phyloP scores from a whole-genome alignment of 2,113 vertebrate species.

The Mirza zaza region DNA sequence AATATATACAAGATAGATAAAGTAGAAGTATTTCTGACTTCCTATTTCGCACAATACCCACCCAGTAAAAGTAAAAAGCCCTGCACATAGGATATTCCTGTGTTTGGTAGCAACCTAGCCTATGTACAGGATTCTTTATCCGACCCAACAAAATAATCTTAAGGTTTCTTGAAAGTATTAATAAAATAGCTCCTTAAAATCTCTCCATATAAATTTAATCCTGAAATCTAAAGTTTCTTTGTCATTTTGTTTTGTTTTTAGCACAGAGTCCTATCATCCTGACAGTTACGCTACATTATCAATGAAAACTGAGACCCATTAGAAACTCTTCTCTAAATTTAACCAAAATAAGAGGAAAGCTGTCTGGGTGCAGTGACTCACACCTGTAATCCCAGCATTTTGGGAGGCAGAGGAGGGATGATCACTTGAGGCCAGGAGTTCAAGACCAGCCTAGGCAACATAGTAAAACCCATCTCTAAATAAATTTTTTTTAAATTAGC shows the following conservation, averaged over 20 bases:
- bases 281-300: background rate
- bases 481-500: no score
- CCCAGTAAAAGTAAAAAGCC: background rate
- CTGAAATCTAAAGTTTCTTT: background rate
- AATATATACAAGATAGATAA: background rate
- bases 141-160: background rate
- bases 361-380: no score
- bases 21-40: background rate
- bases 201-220: background rate
- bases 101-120: background rate
- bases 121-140: background rate
- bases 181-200: background rate
- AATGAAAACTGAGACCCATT: background rate
- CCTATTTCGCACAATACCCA: background rate
- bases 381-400: no score
- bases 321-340: background rate
- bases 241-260: background rate
- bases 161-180: background rate
- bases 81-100: background rate
- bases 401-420: no score
- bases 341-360: no score
- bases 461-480: no score
- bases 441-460: no score
- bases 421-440: no score
- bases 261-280: background rate